These are phyloP conservation scores for Hoplodrina ambigua DNA, from an alignment of 2,888 invertebrate genomes.

Conservation along the genomic window DNA sequence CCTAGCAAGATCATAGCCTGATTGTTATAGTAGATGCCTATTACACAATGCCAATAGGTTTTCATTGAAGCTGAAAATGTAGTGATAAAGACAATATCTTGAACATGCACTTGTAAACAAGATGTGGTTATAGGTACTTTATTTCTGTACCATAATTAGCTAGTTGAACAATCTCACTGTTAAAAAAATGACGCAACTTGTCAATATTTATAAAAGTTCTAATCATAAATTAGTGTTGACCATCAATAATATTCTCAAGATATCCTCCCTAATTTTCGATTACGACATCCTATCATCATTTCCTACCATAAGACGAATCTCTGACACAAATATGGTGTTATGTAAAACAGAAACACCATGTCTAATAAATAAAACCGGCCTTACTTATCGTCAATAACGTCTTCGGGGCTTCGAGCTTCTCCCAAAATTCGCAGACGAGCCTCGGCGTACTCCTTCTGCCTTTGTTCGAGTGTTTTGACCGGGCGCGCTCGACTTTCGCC, in stretches of 20 bases:
- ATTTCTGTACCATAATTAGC: background rate
- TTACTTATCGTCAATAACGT: slow-evolving; percentile 92
- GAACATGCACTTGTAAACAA: background rate
- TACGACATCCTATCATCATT: slow-evolving; percentile 12
- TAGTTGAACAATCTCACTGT: background rate
- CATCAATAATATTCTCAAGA: background rate
- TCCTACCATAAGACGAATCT: background rate
- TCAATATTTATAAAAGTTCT: background rate
- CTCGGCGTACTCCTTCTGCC: slow-evolving; percentile 98
- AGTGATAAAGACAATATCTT: background rate
- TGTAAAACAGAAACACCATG: slow-evolving; percentile 61
- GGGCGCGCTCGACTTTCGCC: slow-evolving; percentile 91
- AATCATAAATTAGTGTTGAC: background rate
- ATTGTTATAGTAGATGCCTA: slow-evolving; percentile 5
- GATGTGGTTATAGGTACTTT: background rate
- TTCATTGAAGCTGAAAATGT: slow-evolving; percentile 20
- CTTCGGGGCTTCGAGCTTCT: slow-evolving; percentile 95
- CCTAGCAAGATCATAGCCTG: background rate
- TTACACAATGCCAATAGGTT: background rate
- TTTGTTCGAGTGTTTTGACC: slow-evolving; percentile 95
- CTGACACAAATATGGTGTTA: slow-evolving; percentile 45
- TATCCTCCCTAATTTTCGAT: slow-evolving; percentile 1
- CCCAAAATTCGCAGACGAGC: slow-evolving; percentile 97
- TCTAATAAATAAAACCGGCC: slow-evolving; percentile 62
- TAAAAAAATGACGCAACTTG: background rate